Percentiles rank a stretch among this genome's conserved stretches.
phyloP scores from a whole-genome alignment of 2,888 invertebrate genomes.

The Mythimna impura region DNA sequence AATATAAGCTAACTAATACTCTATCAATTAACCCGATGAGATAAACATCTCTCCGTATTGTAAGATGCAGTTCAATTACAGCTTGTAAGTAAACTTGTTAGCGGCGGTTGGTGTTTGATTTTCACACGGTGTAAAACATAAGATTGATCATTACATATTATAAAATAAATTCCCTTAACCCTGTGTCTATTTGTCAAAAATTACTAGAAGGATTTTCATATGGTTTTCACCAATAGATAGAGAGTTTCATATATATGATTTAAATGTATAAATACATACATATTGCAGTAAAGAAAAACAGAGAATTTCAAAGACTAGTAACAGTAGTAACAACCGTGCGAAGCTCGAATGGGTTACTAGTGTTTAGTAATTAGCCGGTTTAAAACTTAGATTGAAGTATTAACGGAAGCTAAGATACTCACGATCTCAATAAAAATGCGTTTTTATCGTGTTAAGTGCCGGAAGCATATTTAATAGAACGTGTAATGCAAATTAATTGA shows the following conservation, averaged over 20 bases:
- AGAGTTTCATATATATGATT: too few relatives aligned
- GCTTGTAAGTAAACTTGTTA: conserved; percentile 59
- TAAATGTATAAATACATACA: too few relatives aligned
- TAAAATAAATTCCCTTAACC: too few relatives aligned
- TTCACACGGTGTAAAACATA: conserved; percentile 50
- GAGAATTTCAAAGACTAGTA: too few relatives aligned
- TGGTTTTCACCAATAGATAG: too few relatives aligned
- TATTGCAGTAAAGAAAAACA: too few relatives aligned
- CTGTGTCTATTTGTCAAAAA: conserved; percentile 1
- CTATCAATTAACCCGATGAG: conserved; percentile 62
- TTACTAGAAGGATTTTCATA: too few relatives aligned
- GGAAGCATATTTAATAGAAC: conserved; percentile 25
- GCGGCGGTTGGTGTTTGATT: conserved; percentile 47
- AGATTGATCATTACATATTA: conserved; percentile 21
- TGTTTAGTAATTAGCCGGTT: not conserved
- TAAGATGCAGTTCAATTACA: conserved; percentile 63
- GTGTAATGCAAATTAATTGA: conserved; percentile 44
- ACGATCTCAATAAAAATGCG: conserved; percentile 11
- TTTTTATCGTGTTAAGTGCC: conserved; percentile 11
- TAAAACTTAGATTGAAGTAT: conserved; percentile 6
- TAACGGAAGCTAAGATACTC: conserved; percentile 2
- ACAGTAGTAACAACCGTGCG: too few relatives aligned
- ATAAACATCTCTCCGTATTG: conserved; percentile 58
- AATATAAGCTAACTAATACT: conserved; percentile 54
- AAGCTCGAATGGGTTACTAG: too few relatives aligned